Conservation (phyloP, 2,888 invertebrate species). For the Hoplodrina ambigua region DNA sequence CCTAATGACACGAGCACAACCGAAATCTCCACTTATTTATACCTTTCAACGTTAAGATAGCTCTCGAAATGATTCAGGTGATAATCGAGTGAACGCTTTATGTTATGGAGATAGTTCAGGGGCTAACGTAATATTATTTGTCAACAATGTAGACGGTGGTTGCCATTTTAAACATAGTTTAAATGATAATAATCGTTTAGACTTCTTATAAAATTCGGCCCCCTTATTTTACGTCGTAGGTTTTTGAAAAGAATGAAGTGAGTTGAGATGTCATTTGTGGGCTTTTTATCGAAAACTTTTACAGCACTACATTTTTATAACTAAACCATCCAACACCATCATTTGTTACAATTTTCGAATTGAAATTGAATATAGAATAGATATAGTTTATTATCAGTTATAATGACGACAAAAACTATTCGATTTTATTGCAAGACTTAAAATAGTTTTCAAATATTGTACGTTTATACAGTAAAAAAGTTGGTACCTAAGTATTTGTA, state of each 20-base stretch:
- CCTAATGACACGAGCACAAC: constrained; percentile 85
- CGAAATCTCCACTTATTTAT: constrained; percentile 80
- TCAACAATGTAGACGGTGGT: constrained; percentile 7
- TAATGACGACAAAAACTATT: not conserved
- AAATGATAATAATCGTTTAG: constrained; percentile 19
- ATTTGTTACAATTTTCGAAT: not conserved
- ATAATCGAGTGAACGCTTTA: constrained; percentile 52
- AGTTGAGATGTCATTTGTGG: not conserved
- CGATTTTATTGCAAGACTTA: not conserved
- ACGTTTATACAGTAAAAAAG: constrained; percentile 42
- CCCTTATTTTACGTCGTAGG: not conserved
- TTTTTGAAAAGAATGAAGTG: not conserved
- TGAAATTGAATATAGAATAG: too few species aligned
- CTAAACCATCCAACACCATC: not conserved
- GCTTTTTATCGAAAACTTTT: not conserved
- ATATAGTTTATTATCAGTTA: too few species aligned
- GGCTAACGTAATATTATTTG: constrained; percentile 20
- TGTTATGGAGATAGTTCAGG: constrained; percentile 36
- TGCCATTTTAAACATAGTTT: not conserved
- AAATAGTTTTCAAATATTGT: constrained; percentile 42
- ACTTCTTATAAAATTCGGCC: constrained; percentile 12
- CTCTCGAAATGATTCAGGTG: constrained; percentile 69
- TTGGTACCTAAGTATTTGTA: constrained; percentile 37
- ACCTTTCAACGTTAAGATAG: constrained; percentile 71
- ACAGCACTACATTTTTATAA: not conserved